phyloP scores from a whole-genome alignment of 2,888 invertebrate genomes.

The Lamellibrachia columna region DNA sequence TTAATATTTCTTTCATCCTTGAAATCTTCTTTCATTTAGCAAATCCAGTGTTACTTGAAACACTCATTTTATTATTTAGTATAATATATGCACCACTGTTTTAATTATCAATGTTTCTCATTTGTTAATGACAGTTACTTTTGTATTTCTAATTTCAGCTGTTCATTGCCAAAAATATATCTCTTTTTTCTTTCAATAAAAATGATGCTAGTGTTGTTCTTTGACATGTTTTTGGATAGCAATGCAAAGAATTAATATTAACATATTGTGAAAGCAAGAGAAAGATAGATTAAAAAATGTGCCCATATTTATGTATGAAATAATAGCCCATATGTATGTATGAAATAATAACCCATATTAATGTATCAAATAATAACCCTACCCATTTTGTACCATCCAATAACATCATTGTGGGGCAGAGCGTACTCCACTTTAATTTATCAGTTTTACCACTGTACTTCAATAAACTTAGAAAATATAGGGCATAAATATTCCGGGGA shows the following conservation, averaged over 20 bases:
- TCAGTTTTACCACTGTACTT: background rate
- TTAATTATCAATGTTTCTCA: background rate
- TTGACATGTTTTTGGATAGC: background rate
- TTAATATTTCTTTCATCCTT: background rate
- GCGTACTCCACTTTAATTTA: background rate
- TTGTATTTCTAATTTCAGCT: constrained; percentile 11
- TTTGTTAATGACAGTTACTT: background rate
- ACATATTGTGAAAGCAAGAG: background rate
- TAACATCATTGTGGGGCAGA: background rate
- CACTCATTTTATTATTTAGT: background rate
- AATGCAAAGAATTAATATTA: background rate
- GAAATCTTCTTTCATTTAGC: background rate
- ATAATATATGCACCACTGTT: background rate
- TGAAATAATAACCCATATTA: background rate
- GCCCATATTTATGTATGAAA: background rate
- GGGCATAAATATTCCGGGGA: too few relatives aligned
- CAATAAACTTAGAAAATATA: background rate
- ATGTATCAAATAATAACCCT: background rate
- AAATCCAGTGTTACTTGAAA: background rate
- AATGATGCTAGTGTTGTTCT: background rate
- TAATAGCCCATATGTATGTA: background rate
- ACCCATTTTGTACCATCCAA: background rate
- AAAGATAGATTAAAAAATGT: background rate
- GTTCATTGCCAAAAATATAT: constrained; percentile 2
- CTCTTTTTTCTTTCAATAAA: background rate